A percentile compares a stretch with the other conserved stretches of the same genome.
These are phyloP conservation scores for Halcyon senegalensis DNA, from an alignment of 2,113 vertebrate species.

Conservation along the genomic window DNA sequence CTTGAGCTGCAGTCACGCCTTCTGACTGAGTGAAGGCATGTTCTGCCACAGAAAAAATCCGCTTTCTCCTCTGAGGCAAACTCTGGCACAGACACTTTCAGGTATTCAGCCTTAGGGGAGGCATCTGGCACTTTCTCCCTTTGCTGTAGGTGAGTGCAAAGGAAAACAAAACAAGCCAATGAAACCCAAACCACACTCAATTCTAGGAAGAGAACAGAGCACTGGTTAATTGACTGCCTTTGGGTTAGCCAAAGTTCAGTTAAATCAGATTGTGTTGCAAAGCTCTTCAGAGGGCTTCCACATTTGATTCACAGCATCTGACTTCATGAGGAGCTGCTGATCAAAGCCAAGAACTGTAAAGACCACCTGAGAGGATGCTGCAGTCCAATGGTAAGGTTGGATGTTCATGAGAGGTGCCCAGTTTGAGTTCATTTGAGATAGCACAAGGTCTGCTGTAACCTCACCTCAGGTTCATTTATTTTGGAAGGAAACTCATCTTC, in stretches of 20 bases:
- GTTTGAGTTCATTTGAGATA: background rate
- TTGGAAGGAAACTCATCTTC: background rate
- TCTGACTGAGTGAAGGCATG: background rate
- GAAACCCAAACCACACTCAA: background rate
- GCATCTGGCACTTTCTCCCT: background rate
- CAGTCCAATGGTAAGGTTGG: background rate
- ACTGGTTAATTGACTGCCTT: background rate
- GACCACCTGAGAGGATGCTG: background rate
- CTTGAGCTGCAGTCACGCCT: background rate
- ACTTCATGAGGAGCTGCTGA: background rate
- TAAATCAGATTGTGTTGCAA: background rate
- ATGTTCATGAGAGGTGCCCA: background rate
- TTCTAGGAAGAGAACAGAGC: background rate
- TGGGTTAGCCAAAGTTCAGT: conserved; percentile 28
- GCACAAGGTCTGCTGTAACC: background rate
- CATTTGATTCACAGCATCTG: background rate
- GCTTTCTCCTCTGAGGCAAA: background rate
- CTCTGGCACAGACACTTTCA: background rate
- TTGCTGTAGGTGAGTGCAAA: background rate
- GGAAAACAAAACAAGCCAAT: background rate
- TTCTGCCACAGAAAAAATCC: background rate
- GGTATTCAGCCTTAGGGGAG: background rate
- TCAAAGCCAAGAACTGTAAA: background rate
- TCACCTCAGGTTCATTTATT: background rate
- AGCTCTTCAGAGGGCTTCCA: background rate